Conservation (phyloP, 2,113 vertebrate genomes). For the Myiagra hebetior region DNA sequence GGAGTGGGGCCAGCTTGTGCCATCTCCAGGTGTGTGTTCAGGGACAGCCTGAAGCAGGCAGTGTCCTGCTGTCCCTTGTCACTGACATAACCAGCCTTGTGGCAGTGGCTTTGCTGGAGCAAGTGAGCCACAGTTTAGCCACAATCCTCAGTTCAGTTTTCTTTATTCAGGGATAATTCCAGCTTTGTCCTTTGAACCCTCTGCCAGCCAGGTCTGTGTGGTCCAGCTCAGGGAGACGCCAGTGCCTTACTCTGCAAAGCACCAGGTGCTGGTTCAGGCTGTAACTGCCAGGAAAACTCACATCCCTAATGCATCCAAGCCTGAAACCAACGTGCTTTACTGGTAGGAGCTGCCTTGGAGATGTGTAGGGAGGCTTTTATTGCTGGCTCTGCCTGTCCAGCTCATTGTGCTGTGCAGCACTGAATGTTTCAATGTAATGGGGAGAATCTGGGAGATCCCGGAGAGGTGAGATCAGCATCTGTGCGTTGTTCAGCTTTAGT, state of each 20-base stretch:
- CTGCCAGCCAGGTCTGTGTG: fast-evolving
- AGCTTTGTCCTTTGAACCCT: background rate
- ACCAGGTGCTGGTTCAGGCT: background rate
- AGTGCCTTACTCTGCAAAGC: background rate
- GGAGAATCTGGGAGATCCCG: background rate
- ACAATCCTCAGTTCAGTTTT: background rate
- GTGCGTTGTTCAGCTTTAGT: background rate
- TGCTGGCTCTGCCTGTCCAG: background rate
- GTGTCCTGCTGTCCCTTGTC: background rate
- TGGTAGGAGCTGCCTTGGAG: background rate
- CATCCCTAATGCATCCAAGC: background rate
- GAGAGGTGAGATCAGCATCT: background rate
- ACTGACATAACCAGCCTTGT: background rate
- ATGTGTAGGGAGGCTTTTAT: background rate
- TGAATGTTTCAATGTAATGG: background rate
- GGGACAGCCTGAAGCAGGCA: background rate
- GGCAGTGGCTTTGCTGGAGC: background rate
- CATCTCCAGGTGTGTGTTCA: background rate
- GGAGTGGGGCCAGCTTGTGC: background rate
- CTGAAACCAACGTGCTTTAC: background rate
- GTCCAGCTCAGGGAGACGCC: background rate
- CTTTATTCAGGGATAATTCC: background rate
- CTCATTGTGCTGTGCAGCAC: background rate
- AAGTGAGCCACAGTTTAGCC: background rate
- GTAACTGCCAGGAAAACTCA: background rate